A percentile compares a stretch with the other conserved stretches of the same genome.
Conservation (phyloP, 2,113 vertebrate species). For the Cyphomyrus discorhynchus region DNA sequence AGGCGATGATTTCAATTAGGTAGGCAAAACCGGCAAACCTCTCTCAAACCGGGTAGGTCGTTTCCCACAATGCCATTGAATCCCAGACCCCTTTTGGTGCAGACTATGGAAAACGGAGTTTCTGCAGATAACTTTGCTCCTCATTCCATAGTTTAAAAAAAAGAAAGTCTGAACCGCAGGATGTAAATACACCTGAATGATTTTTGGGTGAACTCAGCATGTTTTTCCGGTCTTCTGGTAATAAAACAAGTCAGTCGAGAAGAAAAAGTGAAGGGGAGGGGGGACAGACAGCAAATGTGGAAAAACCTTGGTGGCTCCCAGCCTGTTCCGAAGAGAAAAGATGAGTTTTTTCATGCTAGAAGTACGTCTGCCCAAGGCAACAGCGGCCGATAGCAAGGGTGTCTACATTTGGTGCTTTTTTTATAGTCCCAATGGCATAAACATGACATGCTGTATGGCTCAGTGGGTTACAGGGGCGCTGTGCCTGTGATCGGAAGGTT, state of each 20-base stretch:
- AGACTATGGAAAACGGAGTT: not conserved
- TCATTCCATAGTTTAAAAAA: not conserved
- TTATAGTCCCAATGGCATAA: not conserved
- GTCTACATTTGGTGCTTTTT: not conserved
- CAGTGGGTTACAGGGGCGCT: not conserved
- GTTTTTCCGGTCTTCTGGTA: not conserved
- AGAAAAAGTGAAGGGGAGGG: not conserved
- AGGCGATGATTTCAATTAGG: not conserved
- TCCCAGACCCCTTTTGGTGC: not conserved
- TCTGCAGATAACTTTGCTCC: not conserved
- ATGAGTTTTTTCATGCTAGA: not conserved
- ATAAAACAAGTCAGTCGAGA: not conserved
- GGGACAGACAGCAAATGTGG: not conserved
- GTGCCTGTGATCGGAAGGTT: not conserved
- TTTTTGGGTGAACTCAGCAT: not conserved
- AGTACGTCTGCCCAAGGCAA: not conserved
- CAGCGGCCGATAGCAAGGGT: not conserved
- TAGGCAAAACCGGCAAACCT: not conserved
- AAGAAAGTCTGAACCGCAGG: not conserved
- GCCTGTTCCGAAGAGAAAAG: not conserved
- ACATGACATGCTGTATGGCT: not conserved
- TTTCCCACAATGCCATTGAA: not conserved
- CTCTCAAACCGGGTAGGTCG: not conserved
- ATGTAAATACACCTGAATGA: constrained; percentile 10
- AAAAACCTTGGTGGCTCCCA: not conserved